Conservation (phyloP, 2,797 vertebrate species). For the Myotis pilosus region DNA sequence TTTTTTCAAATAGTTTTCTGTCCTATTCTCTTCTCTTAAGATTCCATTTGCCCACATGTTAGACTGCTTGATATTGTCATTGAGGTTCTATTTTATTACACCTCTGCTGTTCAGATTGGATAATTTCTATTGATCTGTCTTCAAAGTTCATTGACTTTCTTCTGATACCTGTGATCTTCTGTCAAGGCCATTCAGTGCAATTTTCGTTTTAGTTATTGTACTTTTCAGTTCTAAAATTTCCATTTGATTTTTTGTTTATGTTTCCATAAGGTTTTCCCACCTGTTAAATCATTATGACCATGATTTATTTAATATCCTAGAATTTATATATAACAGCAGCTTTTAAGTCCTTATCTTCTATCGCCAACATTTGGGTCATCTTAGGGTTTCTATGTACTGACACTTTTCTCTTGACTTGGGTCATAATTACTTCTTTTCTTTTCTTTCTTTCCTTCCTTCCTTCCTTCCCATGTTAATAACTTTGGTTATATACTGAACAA, state of each 20-base stretch:
- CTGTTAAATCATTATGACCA: not conserved
- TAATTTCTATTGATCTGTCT: not conserved
- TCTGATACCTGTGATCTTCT: not conserved
- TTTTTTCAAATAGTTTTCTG: not conserved
- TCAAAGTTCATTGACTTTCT: not conserved
- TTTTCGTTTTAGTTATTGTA: not conserved
- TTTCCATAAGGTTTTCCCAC: not conserved
- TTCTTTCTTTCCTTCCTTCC: not conserved
- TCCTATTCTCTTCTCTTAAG: not conserved
- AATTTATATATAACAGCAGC: not conserved
- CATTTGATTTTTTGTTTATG: not conserved
- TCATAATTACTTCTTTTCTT: not conserved
- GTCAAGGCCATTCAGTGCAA: not conserved
- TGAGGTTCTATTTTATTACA: not conserved
- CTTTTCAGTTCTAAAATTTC: slow-evolving; percentile 17
- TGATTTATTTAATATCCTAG: not conserved
- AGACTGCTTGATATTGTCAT: not conserved
- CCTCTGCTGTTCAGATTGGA: not conserved
- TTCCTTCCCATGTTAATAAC: not conserved
- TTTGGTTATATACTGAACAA: not conserved
- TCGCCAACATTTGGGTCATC: not conserved
- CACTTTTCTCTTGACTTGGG: not conserved
- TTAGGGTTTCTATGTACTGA: not conserved
- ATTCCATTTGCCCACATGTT: not conserved
- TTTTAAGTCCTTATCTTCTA: not conserved